Evolutionary conservation across 2,113 vertebrate species (phyloP).

Genomic region (Chaenocephalus aceratus): DNA sequence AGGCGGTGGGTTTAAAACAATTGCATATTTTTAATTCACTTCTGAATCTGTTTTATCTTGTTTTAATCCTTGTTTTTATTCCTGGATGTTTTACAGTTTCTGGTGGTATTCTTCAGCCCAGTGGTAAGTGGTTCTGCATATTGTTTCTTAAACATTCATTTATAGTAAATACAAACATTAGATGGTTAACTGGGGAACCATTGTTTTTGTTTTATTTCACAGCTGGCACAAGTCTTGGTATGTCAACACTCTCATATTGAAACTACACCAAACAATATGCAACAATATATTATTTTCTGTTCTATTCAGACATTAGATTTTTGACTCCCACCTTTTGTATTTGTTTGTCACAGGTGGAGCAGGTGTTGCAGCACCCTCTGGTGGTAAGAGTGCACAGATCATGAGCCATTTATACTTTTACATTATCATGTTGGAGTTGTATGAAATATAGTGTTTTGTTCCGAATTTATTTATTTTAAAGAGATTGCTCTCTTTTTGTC

Average conservation of each 20-base stretch:
- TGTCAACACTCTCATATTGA: neutral
- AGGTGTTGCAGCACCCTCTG: conserved; percentile 47
- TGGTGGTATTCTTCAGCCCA: conserved; percentile 73
- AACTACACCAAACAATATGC: neutral
- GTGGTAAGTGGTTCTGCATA: conserved; percentile 58
- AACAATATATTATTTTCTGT: neutral
- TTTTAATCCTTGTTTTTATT: conserved; percentile 9
- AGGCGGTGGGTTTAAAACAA: conserved; percentile 62
- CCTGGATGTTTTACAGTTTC: conserved; percentile 54
- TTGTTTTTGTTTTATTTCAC: conserved; percentile 26
- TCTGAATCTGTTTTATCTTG: neutral
- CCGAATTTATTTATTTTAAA: neutral
- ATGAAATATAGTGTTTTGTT: neutral
- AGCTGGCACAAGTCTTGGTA: conserved; percentile 77
- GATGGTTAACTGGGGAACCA: too few relatives aligned
- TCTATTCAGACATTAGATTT: neutral
- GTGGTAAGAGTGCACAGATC: conserved; percentile 47
- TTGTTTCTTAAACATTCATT: neutral
- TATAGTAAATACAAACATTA: neutral
- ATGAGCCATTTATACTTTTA: neutral
- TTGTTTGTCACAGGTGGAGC: conserved; percentile 46
- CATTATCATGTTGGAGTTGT: neutral
- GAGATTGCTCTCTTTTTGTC: neutral
- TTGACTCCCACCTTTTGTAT: neutral
- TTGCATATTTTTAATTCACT: neutral